phyloP scores from a whole-genome alignment of 2,797 vertebrate genomes.

The Poliocrania exsul region DNA sequence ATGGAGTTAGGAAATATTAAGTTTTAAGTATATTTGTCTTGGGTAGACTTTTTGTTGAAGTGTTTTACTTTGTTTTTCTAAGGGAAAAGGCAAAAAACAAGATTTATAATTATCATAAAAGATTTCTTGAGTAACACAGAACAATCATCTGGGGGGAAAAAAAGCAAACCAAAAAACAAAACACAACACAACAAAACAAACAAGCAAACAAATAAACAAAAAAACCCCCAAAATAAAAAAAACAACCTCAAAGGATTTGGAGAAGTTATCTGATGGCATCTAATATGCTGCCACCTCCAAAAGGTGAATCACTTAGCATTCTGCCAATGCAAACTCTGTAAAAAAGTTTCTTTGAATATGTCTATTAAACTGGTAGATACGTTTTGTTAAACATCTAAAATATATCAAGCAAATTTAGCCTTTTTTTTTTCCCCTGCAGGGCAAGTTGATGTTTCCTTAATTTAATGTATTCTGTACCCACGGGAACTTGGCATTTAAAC shows the following conservation, averaged over 20 bases:
- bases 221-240: no score
- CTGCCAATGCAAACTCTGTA: background rate
- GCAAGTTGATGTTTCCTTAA: background rate
- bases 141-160: background rate
- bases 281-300: background rate
- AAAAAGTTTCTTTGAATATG: background rate
- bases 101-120: background rate
- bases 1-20: rapidly evolving
- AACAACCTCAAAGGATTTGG: background rate
- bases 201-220: background rate
- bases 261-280: background rate
- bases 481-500: background rate
- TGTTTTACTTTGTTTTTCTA: background rate
- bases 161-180: background rate
- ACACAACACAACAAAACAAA: no score
- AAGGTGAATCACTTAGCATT: background rate
- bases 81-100: background rate
- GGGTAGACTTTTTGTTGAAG: background rate
- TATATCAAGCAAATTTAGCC: background rate
- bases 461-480: background rate
- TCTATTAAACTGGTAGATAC: background rate
- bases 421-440: background rate
- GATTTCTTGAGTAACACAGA: background rate
- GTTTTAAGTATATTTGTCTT: background rate
- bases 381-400: background rate